These are phyloP conservation scores for Eumeta japonica DNA, from an alignment of 1,140 invertebrate genomes.

Conservation along the genomic window DNA sequence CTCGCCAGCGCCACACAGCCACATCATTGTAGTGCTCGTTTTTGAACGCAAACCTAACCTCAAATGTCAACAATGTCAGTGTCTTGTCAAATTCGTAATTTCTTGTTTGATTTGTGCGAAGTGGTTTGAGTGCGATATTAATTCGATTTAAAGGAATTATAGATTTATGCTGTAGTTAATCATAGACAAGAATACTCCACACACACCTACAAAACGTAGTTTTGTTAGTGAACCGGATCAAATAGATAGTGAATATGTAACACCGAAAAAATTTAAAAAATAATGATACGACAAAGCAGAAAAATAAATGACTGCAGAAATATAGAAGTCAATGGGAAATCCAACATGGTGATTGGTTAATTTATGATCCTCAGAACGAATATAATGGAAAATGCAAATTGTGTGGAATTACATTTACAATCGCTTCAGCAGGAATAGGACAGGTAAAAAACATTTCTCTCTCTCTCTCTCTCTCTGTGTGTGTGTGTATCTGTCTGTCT, in stretches of 20 bases:
- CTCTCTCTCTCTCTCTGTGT: too few relatives aligned
- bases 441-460: too few relatives aligned
- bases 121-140: neutral
- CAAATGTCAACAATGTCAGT: neutral
- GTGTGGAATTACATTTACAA: too few relatives aligned
- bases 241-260: constrained; percentile 1
- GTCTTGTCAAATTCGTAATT: too few relatives aligned
- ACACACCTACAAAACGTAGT: constrained; percentile 1
- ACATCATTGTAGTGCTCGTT: neutral
- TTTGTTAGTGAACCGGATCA: neutral
- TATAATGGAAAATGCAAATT: too few relatives aligned
- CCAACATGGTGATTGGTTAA: too few relatives aligned
- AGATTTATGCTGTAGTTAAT: constrained; percentile 1
- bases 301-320: neutral
- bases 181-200: constrained; percentile 1
- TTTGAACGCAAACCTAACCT: constrained; percentile 1
- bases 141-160: neutral
- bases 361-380: too few relatives aligned
- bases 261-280: neutral
- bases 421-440: too few relatives aligned
- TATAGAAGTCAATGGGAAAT: constrained; percentile 1
- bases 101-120: neutral
- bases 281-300: neutral
- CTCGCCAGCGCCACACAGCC: constrained; percentile 4
- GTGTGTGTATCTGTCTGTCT: too few relatives aligned